Evolutionary conservation across 2,797 vertebrate species (phyloP).

Genomic region (Neoniphon sammara): DNA sequence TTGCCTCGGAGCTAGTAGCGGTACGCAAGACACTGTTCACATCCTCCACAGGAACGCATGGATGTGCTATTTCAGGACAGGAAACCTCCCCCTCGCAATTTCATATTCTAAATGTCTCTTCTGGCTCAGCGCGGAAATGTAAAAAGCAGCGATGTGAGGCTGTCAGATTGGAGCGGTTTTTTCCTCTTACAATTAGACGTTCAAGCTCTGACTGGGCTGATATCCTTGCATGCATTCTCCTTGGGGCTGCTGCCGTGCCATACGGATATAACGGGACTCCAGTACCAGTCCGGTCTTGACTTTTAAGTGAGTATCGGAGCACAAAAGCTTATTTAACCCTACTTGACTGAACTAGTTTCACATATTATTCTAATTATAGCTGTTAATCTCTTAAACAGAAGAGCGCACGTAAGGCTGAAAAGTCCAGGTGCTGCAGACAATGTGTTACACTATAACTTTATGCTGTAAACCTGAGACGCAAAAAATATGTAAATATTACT

Average conservation of each 20-base stretch:
- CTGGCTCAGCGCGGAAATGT: neutral
- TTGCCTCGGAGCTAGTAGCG: slow-evolving; percentile 46
- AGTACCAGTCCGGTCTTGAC: slow-evolving; percentile 17
- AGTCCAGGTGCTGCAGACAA: slow-evolving; percentile 52
- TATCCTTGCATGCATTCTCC: neutral
- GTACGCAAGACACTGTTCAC: slow-evolving; percentile 35
- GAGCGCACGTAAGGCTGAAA: slow-evolving; percentile 12
- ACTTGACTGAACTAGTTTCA: neutral
- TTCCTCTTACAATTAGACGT: slow-evolving; percentile 29
- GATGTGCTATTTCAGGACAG: slow-evolving; percentile 29
- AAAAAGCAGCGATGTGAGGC: slow-evolving; percentile 30
- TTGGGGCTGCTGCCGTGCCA: slow-evolving; percentile 17
- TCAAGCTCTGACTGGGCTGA: slow-evolving; percentile 14
- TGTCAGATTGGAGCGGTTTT: slow-evolving; percentile 45
- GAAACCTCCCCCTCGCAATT: slow-evolving; percentile 9
- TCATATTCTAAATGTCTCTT: neutral
- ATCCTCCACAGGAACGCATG: slow-evolving; percentile 23
- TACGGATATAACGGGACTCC: slow-evolving; percentile 43
- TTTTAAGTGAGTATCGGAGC: slow-evolving; percentile 57
- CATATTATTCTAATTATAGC: slow-evolving; percentile 21
- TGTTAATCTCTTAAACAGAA: slow-evolving; percentile 30
- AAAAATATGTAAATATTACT: neutral
- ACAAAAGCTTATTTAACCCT: neutral
- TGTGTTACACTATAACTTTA: slow-evolving; percentile 67
- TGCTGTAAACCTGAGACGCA: neutral